These are phyloP conservation scores for Emys orbicularis DNA, from an alignment of 2,797 vertebrate species.

Conservation along the genomic window DNA sequence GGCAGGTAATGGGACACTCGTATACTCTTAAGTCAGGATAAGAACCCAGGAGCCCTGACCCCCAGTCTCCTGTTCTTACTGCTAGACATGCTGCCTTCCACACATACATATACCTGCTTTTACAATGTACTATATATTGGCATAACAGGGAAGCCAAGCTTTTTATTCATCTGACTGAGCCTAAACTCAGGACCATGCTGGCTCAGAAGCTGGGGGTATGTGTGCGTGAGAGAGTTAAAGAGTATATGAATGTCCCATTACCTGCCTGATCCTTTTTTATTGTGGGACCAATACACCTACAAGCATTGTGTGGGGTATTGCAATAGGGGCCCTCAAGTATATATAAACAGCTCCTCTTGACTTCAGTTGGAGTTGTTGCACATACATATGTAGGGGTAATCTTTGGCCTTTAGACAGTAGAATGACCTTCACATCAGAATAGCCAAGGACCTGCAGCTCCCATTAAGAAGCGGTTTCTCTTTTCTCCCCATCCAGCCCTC, in stretches of 20 bases:
- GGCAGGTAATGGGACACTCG: too few relatives aligned
- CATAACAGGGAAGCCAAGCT: not conserved
- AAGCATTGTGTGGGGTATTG: not conserved
- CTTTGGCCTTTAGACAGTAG: not conserved
- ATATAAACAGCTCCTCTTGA: not conserved
- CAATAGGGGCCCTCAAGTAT: not conserved
- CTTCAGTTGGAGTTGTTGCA: not conserved
- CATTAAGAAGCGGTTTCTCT: not conserved
- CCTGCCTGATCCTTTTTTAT: not conserved
- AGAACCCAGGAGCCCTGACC: conserved; percentile 29
- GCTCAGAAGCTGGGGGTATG: not conserved
- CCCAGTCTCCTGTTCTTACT: conserved; percentile 27
- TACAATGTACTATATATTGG: not conserved
- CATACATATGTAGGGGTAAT: rapidly evolving
- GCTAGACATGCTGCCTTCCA: not conserved
- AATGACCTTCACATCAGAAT: not conserved
- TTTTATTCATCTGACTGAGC: not conserved
- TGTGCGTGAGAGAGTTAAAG: not conserved
- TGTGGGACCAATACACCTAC: not conserved
- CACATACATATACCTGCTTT: conserved; percentile 1
- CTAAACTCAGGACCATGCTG: not conserved
- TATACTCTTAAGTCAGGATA: not conserved
- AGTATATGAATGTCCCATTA: not conserved
- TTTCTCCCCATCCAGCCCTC: not conserved
- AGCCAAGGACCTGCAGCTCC: not conserved